phyloP scores from a whole-genome alignment of 2,888 invertebrate species.

The Pimpla rufipes region DNA sequence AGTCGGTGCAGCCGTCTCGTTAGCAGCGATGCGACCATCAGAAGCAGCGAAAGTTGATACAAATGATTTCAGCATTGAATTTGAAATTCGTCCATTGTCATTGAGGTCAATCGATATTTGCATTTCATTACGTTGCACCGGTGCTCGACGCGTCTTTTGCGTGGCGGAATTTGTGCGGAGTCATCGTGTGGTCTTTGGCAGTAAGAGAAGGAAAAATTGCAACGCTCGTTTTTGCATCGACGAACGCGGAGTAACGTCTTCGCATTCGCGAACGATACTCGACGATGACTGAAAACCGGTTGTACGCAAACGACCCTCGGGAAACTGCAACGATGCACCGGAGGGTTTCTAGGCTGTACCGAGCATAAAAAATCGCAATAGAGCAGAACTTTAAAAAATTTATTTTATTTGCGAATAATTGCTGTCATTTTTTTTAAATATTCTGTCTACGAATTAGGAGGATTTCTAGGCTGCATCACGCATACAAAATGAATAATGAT shows the following conservation, averaged over 20 bases:
- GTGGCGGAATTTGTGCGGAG: slow-evolving; percentile 1
- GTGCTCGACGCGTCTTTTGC: background rate
- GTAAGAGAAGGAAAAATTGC: slow-evolving; percentile 21
- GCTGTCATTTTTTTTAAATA: no score
- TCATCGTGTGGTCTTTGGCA: slow-evolving; percentile 23
- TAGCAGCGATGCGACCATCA: no score
- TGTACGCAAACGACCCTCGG: slow-evolving; percentile 46
- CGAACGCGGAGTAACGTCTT: slow-evolving; percentile 27
- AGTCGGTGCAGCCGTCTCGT: no score
- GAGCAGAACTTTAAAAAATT: no score
- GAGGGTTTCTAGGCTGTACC: slow-evolving; percentile 12
- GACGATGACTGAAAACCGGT: slow-evolving; percentile 53
- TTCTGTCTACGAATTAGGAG: no score
- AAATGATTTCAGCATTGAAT: slow-evolving; percentile 22
- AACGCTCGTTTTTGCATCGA: slow-evolving; percentile 22
- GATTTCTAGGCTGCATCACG: no score
- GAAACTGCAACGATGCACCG: background rate
- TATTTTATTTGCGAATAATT: no score
- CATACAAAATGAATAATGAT: no score
- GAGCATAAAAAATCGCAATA: no score
- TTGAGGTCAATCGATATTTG: slow-evolving; percentile 30
- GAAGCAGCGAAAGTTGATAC: slow-evolving; percentile 1
- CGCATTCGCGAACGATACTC: slow-evolving; percentile 37
- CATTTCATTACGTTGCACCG: background rate
- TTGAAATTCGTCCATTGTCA: slow-evolving; percentile 18